Evolutionary conservation across 2,888 invertebrate species (phyloP).

Genomic region (Phoenoteleia sp.): DNA sequence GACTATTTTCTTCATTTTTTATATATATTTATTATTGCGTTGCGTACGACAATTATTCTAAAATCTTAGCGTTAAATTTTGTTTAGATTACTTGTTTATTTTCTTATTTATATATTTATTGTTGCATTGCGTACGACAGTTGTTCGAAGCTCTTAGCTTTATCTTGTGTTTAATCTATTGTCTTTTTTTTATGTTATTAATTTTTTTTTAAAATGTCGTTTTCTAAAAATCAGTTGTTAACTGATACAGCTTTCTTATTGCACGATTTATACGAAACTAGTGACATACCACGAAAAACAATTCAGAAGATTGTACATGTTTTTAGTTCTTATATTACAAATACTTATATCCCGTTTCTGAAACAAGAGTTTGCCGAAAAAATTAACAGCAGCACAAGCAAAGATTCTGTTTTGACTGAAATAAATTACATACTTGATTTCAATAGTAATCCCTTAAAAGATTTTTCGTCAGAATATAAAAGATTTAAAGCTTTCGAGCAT

Average conservation of each 20-base stretch:
- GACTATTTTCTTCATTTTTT: too few relatives aligned
- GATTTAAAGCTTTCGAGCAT: not conserved
- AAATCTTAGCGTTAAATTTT: too few relatives aligned
- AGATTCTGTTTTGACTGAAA: not conserved
- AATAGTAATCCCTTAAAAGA: constrained; percentile 12
- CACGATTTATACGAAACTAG: constrained; percentile 14
- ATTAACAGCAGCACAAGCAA: not conserved
- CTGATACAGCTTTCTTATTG: not conserved
- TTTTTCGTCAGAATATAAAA: constrained; percentile 7
- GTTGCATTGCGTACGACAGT: too few relatives aligned
- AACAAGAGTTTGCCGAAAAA: constrained; percentile 5
- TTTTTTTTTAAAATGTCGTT: not conserved
- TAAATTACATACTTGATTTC: not conserved
- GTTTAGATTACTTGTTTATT: too few relatives aligned
- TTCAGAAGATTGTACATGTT: constrained; percentile 14
- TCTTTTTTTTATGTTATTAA: too few relatives aligned
- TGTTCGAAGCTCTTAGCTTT: too few relatives aligned
- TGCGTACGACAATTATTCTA: too few relatives aligned
- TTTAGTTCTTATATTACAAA: constrained; percentile 28
- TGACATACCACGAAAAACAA: constrained; percentile 16
- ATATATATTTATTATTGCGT: too few relatives aligned
- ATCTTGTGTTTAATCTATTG: too few relatives aligned
- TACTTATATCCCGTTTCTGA: constrained; percentile 34
- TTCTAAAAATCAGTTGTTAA: not conserved
- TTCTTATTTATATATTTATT: too few relatives aligned